Evolutionary conservation across 2,888 invertebrate species (phyloP).

Genomic region (Lumbricus terrestris): DNA sequence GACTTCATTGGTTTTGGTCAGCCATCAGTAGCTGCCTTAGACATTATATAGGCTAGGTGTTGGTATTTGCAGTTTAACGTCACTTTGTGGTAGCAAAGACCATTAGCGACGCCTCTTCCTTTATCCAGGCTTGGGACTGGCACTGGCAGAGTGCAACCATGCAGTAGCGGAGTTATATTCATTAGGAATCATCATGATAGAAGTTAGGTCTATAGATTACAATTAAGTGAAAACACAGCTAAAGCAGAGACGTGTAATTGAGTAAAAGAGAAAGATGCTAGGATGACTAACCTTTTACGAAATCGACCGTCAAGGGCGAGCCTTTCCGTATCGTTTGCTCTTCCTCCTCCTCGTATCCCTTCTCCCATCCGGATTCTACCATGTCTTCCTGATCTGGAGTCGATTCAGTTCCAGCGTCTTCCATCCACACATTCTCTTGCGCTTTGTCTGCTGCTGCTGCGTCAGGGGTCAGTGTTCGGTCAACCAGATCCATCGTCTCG

Average conservation of each 20-base stretch:
- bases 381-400: constrained; percentile 10
- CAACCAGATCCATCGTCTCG: not conserved
- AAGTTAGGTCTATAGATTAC: no score
- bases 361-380: not conserved
- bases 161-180: no score
- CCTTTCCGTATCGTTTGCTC: not conserved
- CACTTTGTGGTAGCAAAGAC: no score
- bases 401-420: not conserved
- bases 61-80: no score
- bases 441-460: not conserved
- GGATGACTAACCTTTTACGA: not conserved
- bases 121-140: no score
- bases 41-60: no score
- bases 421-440: not conserved
- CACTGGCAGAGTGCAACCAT: no score
- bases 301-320: not conserved
- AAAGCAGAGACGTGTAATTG: not conserved
- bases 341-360: constrained; percentile 17
- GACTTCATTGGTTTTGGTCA: no score
- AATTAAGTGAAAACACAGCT: not conserved
- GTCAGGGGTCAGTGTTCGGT: not conserved
- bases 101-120: no score
- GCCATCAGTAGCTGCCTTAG: no score
- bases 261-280: not conserved
- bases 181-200: no score